Evolutionary conservation across 2,797 vertebrate genomes (phyloP).

Genomic region (Acanthornis magna): DNA sequence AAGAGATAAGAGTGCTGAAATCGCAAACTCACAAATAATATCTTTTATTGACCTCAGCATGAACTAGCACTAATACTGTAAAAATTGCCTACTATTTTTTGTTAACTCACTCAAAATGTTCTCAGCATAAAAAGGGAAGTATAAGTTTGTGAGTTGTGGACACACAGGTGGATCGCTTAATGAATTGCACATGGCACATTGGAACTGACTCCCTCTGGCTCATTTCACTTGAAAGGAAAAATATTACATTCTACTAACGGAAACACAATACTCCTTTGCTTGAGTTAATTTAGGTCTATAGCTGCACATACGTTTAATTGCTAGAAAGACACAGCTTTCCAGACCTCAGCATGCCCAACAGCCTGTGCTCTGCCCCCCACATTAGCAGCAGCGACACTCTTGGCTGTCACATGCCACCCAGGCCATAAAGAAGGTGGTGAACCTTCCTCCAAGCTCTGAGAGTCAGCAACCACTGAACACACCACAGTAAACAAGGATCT

Average conservation of each 20-base stretch:
- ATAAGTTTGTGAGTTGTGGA: neutral
- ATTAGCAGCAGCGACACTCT: neutral
- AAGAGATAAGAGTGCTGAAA: neutral
- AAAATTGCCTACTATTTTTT: neutral
- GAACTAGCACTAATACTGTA: neutral
- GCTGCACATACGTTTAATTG: fast-evolving
- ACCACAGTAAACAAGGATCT: neutral
- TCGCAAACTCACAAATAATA: neutral
- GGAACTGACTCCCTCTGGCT: neutral
- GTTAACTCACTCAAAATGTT: neutral
- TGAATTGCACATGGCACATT: neutral
- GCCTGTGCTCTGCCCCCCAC: neutral
- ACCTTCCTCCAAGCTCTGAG: neutral
- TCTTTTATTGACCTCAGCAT: neutral
- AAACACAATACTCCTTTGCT: neutral
- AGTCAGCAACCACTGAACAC: neutral
- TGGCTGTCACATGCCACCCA: neutral
- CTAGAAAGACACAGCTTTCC: neutral
- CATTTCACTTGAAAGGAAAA: neutral
- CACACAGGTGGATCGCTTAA: neutral
- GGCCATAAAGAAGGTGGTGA: neutral
- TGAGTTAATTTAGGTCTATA: neutral
- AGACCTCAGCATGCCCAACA: neutral
- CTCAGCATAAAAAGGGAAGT: neutral
- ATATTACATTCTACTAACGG: neutral